Evolutionary conservation across 1,140 invertebrate species (phyloP), one percentile per base, ranked within the genome.

Genomic region (Lepidotrigona ventralis): DNA sequence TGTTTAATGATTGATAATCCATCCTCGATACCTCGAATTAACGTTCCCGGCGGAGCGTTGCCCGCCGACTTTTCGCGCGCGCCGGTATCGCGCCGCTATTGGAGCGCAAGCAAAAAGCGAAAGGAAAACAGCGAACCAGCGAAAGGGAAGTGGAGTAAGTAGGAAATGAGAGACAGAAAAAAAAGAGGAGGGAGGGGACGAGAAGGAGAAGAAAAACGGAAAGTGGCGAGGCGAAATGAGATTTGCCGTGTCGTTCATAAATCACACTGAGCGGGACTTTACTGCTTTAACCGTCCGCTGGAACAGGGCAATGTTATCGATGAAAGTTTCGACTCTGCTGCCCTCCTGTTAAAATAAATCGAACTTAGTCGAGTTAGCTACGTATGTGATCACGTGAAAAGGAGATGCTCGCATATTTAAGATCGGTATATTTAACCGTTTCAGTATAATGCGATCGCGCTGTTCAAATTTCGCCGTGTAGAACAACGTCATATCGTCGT

Each of bases 251-350:
- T 80, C 79, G 78, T 66, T 63, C 83, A 84, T 88, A 88, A 88
- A 88, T 88, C 86, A 88, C 76, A 85, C 71, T 11, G 68, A 58
- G 56, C 54, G 58, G 79, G 87, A 76, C 87, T 88, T 88, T 85
- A 88, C 87, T 88, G 80, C 87, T 88, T 88, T 88, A 88, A 88
- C 68, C 79, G 78, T 84, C 84, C 82, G 76, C 14, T 26, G 58
- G 71, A 60, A 76, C 70, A 53, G 83, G 39, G 83, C 72, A 73
- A 83, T 82, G 86, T 88, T 88, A 88, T 88, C 87, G 87, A 81
- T 84, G 73, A 88, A 88, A 88, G 79, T 88, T 88, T 74, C 83
- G 64, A 76, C 74, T 85, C 29, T 54, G 66, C 76, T 9, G 71
- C 29, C 66, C 68, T 71, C 68, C 82, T 84, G 82, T 88, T 88